Base-by-base conservation (phyloP, 2,888 invertebrate species). In the Ariolimax columbianus region DNA sequence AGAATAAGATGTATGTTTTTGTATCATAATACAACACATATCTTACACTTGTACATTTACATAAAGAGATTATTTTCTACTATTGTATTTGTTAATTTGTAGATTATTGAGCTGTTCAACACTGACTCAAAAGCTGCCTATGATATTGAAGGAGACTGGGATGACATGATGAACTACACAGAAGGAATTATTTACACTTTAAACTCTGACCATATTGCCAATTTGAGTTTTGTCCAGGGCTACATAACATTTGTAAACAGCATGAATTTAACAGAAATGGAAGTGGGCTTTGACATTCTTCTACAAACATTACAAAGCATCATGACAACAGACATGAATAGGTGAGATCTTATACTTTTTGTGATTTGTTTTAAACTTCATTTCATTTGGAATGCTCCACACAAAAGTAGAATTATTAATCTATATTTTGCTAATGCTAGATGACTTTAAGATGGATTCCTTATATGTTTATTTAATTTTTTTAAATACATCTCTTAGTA, bases 91-190 rank as follows among this genome's bases (percentile, higher is more conserved):
- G 19, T 70, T 36, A 36, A 33, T 26, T 55, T 26, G 7, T 59
- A 72, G 51, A 47, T 80, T 68, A 26, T 40, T 33, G 80, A 80
- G 26, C 40, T 80, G 17, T 59, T 63, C n/a, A 36, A 36, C 70
- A 30, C 36, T 68, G 68, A 68, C 68, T 6, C 70, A 17, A 3
- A 23, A 4, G 70, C 1, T 36, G 23, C 1, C 3, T 70, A 70
- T 70, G 66, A 84, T 55, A 19, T 86, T 47, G 86, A 83, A n/a
- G 14, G 19, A 30, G 88, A 89, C 68, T 89, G 89, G 89, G 72
- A 68, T 36, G 72, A 81, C 7, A 77, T 87, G 43, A 43, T 88
- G 36, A 78, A 88, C 75, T 82, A 86, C 72, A 81, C 86, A 9
- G 75, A 86, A n/a, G 51, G 68, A 30, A 33, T 86, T 0, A 82